Conservation (phyloP, 2,113 vertebrate species). For the Oryzias javanicus region DNA sequence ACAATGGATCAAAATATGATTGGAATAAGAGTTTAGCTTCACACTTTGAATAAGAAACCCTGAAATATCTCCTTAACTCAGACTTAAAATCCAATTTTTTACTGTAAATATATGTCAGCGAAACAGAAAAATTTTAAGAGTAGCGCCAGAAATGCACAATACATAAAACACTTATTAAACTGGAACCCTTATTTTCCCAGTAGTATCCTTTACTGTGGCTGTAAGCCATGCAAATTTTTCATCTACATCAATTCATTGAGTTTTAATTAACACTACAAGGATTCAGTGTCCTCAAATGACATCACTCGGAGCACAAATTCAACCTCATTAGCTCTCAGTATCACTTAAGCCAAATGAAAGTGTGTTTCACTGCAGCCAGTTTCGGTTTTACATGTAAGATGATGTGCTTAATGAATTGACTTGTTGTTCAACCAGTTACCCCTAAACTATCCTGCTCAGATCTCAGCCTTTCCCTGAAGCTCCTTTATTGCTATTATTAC, state of each 20-base stretch:
- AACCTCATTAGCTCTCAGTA: constrained; percentile 70
- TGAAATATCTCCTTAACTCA: background rate
- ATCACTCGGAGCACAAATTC: constrained; percentile 69
- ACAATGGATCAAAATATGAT: too few species aligned
- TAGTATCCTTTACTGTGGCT: constrained; percentile 57
- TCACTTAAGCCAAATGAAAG: constrained; percentile 54
- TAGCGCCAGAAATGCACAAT: constrained; percentile 28
- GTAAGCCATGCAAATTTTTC: constrained; percentile 66
- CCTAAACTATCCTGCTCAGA: constrained; percentile 44
- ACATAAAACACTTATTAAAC: constrained; percentile 56
- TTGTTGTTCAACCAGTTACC: constrained; percentile 54
- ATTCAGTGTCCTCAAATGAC: constrained; percentile 71
- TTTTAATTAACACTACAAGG: constrained; percentile 76
- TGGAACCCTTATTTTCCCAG: constrained; percentile 55
- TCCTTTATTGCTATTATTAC: constrained; percentile 32
- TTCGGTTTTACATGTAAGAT: constrained; percentile 39
- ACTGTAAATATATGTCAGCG: constrained; percentile 21
- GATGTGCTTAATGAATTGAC: constrained; percentile 57
- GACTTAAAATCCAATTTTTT: constrained; percentile 11
- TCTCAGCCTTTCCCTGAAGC: constrained; percentile 25
- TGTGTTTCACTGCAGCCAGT: constrained; percentile 41
- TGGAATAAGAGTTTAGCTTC: too few species aligned
- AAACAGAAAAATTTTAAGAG: constrained; percentile 25
- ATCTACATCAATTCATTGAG: constrained; percentile 66
- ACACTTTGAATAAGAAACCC: background rate